A percentile compares a stretch with the other conserved stretches of the same genome.
Evolutionary conservation across 2,797 vertebrate genomes (phyloP).

Genomic region (Borostomias antarcticus): DNA sequence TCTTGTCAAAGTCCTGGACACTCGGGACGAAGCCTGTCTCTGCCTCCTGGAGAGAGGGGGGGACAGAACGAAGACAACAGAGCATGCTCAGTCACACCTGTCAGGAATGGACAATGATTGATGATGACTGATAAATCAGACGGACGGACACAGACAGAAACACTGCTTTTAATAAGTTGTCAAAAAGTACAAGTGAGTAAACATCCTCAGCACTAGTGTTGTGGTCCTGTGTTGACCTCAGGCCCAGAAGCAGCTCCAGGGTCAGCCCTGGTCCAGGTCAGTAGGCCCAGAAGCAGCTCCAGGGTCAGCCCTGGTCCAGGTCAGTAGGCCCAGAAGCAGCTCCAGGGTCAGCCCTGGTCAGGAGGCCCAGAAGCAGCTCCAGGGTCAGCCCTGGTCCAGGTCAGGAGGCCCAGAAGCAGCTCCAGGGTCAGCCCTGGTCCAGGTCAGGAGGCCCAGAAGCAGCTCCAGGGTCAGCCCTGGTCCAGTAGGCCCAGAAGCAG

Average conservation of each 20-base stretch:
- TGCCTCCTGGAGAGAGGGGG: constrained; percentile 81
- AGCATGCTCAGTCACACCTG: neutral
- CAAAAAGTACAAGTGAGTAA: neutral
- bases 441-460: no score
- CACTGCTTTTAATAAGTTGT: neutral
- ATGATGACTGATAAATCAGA: neutral
- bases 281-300: neutral
- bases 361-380: no score
- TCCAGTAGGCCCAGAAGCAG: no score
- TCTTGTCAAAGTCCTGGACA: constrained; percentile 98
- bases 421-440: no score
- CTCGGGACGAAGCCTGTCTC: constrained; percentile 96
- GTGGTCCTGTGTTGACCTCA: neutral
- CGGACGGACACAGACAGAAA: neutral
- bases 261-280: no score
- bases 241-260: neutral
- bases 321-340: no score
- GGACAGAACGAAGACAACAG: neutral
- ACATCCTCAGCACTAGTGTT: neutral
- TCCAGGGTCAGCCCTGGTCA: no score
- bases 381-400: no score
- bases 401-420: no score
- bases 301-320: no score
- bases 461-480: no score
- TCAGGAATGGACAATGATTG: neutral